Percentiles rank a stretch among this genome's conserved stretches.
Evolutionary conservation across 2,113 vertebrate genomes (phyloP).

Genomic region (Pygoscelis adeliae): DNA sequence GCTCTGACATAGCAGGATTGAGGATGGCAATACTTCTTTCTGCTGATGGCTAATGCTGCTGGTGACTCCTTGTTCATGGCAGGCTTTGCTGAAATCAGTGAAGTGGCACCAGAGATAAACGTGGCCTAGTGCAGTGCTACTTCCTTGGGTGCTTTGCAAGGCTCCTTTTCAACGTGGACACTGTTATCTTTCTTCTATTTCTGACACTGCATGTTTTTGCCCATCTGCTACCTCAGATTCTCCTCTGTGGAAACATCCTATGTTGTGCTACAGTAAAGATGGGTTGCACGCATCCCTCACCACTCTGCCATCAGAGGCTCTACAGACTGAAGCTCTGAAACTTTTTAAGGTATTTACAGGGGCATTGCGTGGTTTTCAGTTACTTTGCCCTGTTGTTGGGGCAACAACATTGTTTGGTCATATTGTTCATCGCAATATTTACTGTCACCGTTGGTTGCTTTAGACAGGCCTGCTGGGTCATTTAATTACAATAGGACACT

Average conservation of each 20-base stretch:
- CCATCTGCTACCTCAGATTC: slow-evolving; percentile 73
- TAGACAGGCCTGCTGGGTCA: neutral
- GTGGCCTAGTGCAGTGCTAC: neutral
- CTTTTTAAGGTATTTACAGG: slow-evolving; percentile 85
- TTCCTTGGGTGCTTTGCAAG: neutral
- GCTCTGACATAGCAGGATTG: neutral
- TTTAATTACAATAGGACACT: neutral
- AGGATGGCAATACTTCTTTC: neutral
- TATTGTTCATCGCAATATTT: neutral
- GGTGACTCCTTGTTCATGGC: neutral
- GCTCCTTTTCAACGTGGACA: neutral
- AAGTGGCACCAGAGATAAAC: neutral
- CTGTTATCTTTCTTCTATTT: neutral
- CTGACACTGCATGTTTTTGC: slow-evolving; percentile 13
- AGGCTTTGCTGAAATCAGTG: neutral
- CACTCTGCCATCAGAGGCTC: slow-evolving; percentile 87
- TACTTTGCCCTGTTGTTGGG: neutral
- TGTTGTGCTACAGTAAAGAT: slow-evolving; percentile 86
- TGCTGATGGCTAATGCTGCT: neutral
- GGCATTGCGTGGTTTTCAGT: neutral
- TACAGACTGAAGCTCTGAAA: slow-evolving; percentile 90
- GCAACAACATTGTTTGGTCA: neutral
- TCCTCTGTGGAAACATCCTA: slow-evolving; percentile 83
- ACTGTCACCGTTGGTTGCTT: neutral
- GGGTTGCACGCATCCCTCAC: slow-evolving; percentile 84